Conservation (phyloP, 2,797 vertebrate genomes). For the Pyrocephalus nanus region DNA sequence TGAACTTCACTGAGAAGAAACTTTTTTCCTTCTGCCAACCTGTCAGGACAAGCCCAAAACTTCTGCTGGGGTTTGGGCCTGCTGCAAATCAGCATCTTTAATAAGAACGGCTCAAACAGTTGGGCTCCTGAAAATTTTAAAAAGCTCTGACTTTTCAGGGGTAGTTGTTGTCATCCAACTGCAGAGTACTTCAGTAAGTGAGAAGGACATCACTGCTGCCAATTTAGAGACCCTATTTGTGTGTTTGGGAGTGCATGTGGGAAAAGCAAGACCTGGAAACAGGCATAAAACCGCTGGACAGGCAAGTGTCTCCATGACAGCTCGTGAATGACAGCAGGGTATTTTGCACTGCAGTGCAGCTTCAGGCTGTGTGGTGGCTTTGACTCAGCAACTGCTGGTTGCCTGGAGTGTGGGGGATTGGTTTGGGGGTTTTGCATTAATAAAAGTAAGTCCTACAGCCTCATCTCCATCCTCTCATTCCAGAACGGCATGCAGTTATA, state of each 20-base stretch:
- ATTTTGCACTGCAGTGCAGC: rapidly evolving
- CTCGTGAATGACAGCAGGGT: rapidly evolving
- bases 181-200: background rate
- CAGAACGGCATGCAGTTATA: background rate
- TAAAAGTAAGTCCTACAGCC: background rate
- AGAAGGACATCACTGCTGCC: background rate
- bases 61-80: background rate
- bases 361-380: background rate
- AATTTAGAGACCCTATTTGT: background rate
- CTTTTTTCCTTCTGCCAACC: background rate
- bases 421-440: background rate
- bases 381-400: background rate
- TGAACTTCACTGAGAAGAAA: background rate
- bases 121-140: background rate
- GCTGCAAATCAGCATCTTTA: background rate
- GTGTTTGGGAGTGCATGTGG: background rate
- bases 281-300: background rate
- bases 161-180: rapidly evolving
- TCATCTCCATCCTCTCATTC: background rate
- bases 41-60: background rate
- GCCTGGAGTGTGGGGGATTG: background rate
- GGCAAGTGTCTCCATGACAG: background rate
- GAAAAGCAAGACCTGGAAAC: background rate
- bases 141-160: background rate
- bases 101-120: background rate